Evolutionary conservation across 2,113 vertebrate genomes (phyloP).

Genomic region (Phrynocephalus versicolor): DNA sequence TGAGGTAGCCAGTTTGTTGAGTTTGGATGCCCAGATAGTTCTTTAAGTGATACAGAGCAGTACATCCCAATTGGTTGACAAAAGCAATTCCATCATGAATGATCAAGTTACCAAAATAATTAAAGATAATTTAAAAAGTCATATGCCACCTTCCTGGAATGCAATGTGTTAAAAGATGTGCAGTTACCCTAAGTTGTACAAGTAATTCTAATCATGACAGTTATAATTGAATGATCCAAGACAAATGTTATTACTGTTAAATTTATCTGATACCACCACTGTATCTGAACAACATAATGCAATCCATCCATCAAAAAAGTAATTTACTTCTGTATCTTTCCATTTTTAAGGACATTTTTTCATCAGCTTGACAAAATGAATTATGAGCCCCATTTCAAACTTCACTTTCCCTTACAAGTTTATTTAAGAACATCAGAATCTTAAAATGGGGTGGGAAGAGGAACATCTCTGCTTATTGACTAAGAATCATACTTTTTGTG

Average conservation of each 20-base stretch:
- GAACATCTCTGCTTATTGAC: background rate
- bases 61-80: too few relatives aligned
- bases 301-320: conserved; percentile 57
- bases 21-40: too few relatives aligned
- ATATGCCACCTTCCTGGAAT: background rate
- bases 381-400: conserved; percentile 41
- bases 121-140: too few relatives aligned
- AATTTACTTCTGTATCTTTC: conserved; percentile 61
- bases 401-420: conserved; percentile 30
- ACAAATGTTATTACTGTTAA: conserved; percentile 1
- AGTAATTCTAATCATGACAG: conserved; percentile 36
- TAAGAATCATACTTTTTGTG: background rate
- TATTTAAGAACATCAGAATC: background rate
- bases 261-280: conserved; percentile 32
- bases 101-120: background rate
- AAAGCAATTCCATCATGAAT: background rate
- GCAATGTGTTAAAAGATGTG: conserved; percentile 37
- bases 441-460: background rate
- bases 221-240: conserved; percentile 28
- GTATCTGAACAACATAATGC: conserved; percentile 37
- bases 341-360: conserved; percentile 60
- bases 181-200: background rate
- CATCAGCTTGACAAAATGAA: conserved; percentile 51
- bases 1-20: too few relatives aligned
- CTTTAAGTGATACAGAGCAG: too few relatives aligned